Evolutionary conservation across 2,888 invertebrate species (phyloP).

Genomic region (Drosophila monieri): DNA sequence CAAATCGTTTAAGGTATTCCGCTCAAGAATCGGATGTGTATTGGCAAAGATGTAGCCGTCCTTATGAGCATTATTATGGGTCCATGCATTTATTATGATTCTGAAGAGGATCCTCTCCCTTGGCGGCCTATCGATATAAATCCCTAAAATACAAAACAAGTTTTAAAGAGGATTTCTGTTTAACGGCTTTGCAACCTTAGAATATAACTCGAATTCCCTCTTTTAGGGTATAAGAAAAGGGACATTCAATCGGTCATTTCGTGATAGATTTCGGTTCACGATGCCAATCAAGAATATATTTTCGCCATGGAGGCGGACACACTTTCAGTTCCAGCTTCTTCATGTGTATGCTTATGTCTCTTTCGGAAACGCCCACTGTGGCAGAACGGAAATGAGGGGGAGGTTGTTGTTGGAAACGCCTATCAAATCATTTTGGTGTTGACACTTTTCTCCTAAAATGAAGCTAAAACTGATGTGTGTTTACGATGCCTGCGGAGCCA

Average conservation of each 20-base stretch:
- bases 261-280: neutral
- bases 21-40: too few species aligned
- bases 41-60: too few species aligned
- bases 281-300: neutral
- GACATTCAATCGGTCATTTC: neutral
- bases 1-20: too few species aligned
- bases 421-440: constrained; percentile 75
- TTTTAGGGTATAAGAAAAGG: neutral
- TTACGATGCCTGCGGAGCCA: constrained; percentile 13
- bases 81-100: too few species aligned
- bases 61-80: too few species aligned
- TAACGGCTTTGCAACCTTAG: too few species aligned
- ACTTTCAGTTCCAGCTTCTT: neutral
- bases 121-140: too few species aligned
- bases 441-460: constrained; percentile 73
- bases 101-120: too few species aligned
- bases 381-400: constrained; percentile 6
- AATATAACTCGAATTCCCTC: neutral
- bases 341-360: neutral
- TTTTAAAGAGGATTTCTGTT: too few species aligned
- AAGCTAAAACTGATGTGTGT: constrained; percentile 22
- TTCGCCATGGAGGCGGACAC: neutral
- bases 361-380: constrained; percentile 10
- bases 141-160: too few species aligned
- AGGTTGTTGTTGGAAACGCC: constrained; percentile 57